Evolutionary conservation across 1,140 invertebrate genomes (phyloP).

Genomic region (Trichonephila clavata): DNA sequence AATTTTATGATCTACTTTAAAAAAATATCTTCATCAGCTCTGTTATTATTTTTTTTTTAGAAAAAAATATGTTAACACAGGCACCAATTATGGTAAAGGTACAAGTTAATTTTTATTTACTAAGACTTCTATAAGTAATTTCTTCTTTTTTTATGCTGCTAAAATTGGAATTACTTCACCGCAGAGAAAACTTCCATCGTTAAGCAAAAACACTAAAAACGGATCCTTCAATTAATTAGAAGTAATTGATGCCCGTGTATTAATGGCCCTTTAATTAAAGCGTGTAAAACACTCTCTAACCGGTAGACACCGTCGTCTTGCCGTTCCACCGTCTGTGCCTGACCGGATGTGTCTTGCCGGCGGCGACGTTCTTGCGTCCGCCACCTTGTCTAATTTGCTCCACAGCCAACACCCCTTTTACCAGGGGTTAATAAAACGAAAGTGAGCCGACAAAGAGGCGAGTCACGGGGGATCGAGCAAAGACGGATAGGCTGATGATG

Average conservation of each 20-base stretch:
- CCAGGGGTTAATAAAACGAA: slow-evolving; percentile 62
- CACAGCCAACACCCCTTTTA: slow-evolving; percentile 36
- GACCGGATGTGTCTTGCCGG: slow-evolving; percentile 37
- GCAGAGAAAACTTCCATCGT: too few species aligned
- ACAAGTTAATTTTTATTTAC: too few species aligned
- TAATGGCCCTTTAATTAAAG: slow-evolving; percentile 27
- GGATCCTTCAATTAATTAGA: not conserved
- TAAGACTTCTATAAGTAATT: too few species aligned
- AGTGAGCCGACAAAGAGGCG: slow-evolving; percentile 50
- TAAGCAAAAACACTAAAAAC: not conserved
- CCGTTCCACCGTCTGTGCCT: not conserved
- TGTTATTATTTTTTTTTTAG: too few species aligned
- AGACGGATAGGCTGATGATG: slow-evolving; percentile 50
- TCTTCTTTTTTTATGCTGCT: too few species aligned
- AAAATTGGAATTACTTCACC: too few species aligned
- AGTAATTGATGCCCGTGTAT: not conserved
- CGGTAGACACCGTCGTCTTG: not conserved
- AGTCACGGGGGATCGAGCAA: not conserved
- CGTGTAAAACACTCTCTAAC: not conserved
- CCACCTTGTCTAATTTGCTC: slow-evolving; percentile 60
- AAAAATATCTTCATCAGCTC: too few species aligned
- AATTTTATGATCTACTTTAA: too few species aligned
- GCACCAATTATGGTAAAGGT: too few species aligned
- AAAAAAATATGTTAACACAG: too few species aligned
- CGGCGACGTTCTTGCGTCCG: slow-evolving; percentile 21